These are phyloP conservation scores for Pseudomyrmex gracilis DNA, from an alignment of 1,140 invertebrate species.

Conservation along the genomic window DNA sequence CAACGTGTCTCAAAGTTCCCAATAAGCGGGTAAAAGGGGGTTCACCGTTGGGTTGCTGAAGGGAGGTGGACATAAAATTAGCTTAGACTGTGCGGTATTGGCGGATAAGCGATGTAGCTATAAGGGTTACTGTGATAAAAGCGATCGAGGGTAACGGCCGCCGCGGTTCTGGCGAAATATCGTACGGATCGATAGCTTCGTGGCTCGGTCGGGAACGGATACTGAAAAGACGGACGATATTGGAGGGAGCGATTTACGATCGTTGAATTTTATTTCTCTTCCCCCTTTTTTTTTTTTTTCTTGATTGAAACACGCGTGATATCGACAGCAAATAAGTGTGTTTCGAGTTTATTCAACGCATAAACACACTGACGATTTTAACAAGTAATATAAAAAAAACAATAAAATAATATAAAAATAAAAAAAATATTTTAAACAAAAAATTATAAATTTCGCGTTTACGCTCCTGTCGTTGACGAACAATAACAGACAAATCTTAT, in stretches of 20 bases:
- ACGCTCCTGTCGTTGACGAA: background rate
- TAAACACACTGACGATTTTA: background rate
- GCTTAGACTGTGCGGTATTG: constrained; percentile 70
- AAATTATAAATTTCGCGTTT: too few relatives aligned
- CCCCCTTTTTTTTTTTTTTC: background rate
- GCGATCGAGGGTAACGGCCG: constrained; percentile 48
- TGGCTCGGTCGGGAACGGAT: constrained; percentile 8
- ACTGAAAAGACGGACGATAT: constrained; percentile 24
- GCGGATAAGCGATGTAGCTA: constrained; percentile 65
- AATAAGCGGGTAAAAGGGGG: constrained; percentile 32
- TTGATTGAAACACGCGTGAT: background rate
- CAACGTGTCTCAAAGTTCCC: constrained; percentile 71
- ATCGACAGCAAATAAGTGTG: too few relatives aligned
- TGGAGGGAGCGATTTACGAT: constrained; percentile 17
- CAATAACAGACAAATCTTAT: background rate
- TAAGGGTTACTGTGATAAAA: constrained; percentile 23
- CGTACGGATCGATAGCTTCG: constrained; percentile 33
- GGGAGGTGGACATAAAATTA: constrained; percentile 65
- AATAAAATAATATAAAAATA: too few relatives aligned
- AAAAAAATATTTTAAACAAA: too few relatives aligned
- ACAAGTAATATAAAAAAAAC: background rate
- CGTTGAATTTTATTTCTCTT: background rate
- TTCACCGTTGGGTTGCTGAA: background rate
- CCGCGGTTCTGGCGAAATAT: constrained; percentile 37
- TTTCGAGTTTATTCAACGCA: background rate